Evolutionary conservation across 92 coral and sea anemone species (phyloP), one percentile per base, ranked within the genome.

Genomic region (Actinostola sp.): DNA sequence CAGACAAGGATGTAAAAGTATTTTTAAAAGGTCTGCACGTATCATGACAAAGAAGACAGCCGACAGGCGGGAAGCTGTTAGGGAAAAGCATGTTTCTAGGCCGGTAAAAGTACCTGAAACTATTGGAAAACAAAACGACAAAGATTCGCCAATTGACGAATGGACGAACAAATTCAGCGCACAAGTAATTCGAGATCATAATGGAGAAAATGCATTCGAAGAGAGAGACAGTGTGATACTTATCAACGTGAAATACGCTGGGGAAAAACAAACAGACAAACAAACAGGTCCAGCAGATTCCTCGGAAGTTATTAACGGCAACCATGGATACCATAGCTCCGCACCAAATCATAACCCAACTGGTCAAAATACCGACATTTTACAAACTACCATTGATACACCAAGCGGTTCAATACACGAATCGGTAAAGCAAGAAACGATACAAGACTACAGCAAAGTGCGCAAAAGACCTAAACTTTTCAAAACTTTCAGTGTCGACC

Each of bases 1-100:
- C 74, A 55, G 97, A 70, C 90, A 78, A 8, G 92, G 97, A 5
- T 87, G 92, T 35, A 87, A 90, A 42, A 89, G 74, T 21, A 71
- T 90, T 71, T 87, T 64, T 44, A 54, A 30, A 7, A 41, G 63
- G 1, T 84, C 89, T 26, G 42, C 78, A 36, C 43, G 48, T 42
- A 23, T 76, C 11, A 63, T 84, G 3, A 27, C 63, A 56, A 76
- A 42, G 70, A 66, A 53, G 35, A 72, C 80, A 1, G 70, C 60
- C 5, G 63, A 54, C n/a, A 50, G 61, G 9, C 57, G 59, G n/a
- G 52, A 42, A 26, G 72, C 29, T 5, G 45, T 5, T 13, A 27
- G 54, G 13, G 62, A 51, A 13, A 43, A 44, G 55, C 23, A 53
- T n/a, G 10, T 61, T 42, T 17, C 66, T 28, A 48, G 54, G 24